These are phyloP conservation scores for Polyommatus iphigenia DNA, from an alignment of 2,888 invertebrate genomes.

Conservation along the genomic window DNA sequence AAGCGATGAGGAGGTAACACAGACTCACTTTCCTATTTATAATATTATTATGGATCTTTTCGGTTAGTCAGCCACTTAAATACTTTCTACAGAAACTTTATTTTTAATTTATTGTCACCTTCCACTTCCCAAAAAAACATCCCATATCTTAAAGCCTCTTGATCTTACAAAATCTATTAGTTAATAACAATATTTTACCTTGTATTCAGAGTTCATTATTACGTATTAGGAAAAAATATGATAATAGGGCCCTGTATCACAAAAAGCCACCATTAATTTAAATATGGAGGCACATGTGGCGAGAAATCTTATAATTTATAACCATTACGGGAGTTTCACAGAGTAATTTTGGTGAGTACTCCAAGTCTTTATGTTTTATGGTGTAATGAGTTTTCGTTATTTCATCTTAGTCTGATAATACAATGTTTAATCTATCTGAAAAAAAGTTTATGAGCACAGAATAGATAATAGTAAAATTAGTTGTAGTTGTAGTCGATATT, in stretches of 20 bases:
- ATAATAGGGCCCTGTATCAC: constrained; percentile 33
- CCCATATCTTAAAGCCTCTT: not conserved
- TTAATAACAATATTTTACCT: constrained; percentile 16
- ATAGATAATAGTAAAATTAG: too few relatives aligned
- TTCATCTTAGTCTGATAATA: not conserved
- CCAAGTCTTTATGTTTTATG: not conserved
- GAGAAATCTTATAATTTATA: constrained; percentile 51
- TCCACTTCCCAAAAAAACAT: not conserved
- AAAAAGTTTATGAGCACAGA: too few relatives aligned
- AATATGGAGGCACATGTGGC: constrained; percentile 50
- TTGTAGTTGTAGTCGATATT: too few relatives aligned
- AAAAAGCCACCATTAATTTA: constrained; percentile 45
- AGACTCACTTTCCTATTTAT: too few relatives aligned
- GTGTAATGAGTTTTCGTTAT: not conserved
- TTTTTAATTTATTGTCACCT: not conserved
- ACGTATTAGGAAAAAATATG: constrained; percentile 23
- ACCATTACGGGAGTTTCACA: constrained; percentile 42
- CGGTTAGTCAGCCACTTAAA: not conserved
- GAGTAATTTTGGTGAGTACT: constrained; percentile 16
- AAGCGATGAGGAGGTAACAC: too few relatives aligned
- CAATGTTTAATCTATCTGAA: too few relatives aligned
- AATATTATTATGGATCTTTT: too few relatives aligned
- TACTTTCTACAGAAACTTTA: not conserved
- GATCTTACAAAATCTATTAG: constrained; percentile 1
- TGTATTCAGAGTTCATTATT: constrained; percentile 2